Evolutionary conservation across 2,888 invertebrate genomes (phyloP).

Genomic region (Thecophora atra): DNA sequence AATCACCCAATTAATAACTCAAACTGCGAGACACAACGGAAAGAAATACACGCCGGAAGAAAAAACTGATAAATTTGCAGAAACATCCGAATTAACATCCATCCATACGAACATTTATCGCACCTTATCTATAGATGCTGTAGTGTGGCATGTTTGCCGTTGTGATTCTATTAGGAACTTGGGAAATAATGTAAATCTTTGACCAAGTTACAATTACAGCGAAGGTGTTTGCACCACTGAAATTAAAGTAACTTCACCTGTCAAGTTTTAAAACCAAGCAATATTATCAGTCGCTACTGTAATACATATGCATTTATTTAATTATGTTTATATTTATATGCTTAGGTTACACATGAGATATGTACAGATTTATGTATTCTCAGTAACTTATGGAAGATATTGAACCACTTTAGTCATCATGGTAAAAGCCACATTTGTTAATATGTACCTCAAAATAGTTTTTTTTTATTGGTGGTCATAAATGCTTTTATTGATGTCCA

Average conservation of each 20-base stretch:
- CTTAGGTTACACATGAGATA: no score
- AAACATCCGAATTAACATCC: not conserved
- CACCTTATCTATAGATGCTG: not conserved
- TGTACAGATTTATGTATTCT: no score
- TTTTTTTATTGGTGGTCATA: conserved; percentile 13
- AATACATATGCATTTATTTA: no score
- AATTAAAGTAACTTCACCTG: no score
- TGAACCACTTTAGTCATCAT: no score
- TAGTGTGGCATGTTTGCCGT: conserved; percentile 17
- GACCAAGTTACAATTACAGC: no score
- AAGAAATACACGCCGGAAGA: not conserved
- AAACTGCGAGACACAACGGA: not conserved
- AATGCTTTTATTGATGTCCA: conserved; percentile 36
- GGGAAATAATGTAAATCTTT: no score
- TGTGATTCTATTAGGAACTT: not conserved
- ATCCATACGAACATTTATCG: not conserved
- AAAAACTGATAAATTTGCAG: not conserved
- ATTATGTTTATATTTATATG: no score
- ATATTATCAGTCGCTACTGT: no score
- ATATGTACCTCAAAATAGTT: not conserved
- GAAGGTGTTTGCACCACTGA: no score
- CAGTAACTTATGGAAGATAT: no score
- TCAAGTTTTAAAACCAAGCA: no score
- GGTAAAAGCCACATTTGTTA: not conserved
- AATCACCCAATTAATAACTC: conserved; percentile 24